Conservation (phyloP, 2,888 invertebrate species). For the Orchesellides sinensis region DNA sequence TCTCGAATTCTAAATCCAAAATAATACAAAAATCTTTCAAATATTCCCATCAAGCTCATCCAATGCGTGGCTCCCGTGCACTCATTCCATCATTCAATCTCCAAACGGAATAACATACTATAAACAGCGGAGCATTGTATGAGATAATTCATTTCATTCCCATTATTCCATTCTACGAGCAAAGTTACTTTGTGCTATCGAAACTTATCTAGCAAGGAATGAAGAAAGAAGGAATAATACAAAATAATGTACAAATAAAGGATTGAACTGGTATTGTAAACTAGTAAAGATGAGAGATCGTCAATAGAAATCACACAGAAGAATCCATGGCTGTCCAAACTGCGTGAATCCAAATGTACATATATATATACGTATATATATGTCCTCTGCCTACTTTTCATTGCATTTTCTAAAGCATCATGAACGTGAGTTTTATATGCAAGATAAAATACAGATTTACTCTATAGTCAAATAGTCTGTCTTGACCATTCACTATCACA, state of each 20-base stretch:
- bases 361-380: too few species aligned
- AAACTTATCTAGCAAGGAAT: neutral
- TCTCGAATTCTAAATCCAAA: conserved; percentile 52
- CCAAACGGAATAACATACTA: too few species aligned
- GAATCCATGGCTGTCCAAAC: conserved; percentile 25
- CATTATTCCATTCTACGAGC: neutral
- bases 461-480: too few species aligned
- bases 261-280: conserved; percentile 34
- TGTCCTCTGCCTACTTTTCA: too few species aligned
- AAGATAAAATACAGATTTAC: too few species aligned
- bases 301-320: conserved; percentile 25
- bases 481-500: conserved; percentile 27
- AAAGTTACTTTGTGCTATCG: conserved; percentile 29
- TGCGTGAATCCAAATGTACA: conserved; percentile 28
- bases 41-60: neutral
- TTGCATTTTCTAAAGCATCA: neutral
- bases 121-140: too few species aligned
- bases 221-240: conserved; percentile 29
- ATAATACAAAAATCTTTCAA: conserved; percentile 12
- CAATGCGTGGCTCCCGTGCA: conserved; percentile 16
- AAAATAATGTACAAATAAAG: conserved; percentile 28
- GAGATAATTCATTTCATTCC: too few species aligned
- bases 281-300: conserved; percentile 8
- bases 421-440: conserved; percentile 18
- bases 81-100: conserved; percentile 40